Evolutionary conservation across 2,888 invertebrate species (phyloP), one percentile per base, ranked within the genome.

Genomic region (Eumacrocentrus americanus): DNA sequence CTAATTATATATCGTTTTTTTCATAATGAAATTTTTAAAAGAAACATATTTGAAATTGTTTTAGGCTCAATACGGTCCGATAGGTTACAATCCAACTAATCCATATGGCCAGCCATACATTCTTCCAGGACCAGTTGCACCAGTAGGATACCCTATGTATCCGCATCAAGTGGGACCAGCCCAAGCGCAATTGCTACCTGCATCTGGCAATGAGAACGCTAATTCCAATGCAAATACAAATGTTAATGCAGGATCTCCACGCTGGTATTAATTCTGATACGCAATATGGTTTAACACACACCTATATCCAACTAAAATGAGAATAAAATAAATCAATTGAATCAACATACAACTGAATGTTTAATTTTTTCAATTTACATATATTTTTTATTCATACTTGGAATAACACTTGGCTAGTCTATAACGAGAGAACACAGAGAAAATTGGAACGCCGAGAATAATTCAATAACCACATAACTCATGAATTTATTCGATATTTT

Each of bases 201-300:
- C n/a, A n/a, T n/a, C 34, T 35, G 25, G 44, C 29, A 40, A 20
- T 40, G 62, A 61, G 5, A 60, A 34, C 34, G 42, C 58, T 7
- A 65, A 61, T 60, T 42, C 65, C 12, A 65, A 65, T 40, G 46
- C 61, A 3, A 65, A 65, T 50, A 61, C 65, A 6, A 65, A 65
- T 22, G 54, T 63, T 16, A 65, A 65, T 42, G 34, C 20, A 16
- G 58, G 51, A 14, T 12, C 37, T 3, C 50, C 40, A 22, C 50
- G 51, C 16, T 63, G 55, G 56, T 52, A 40, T 37, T 61, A 46
- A 60, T 12, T 9, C 14, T 25, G 12, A 40, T 23, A n/a, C 9
- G 23, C 3, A n/a, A 40, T 14, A 38, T 38, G 23, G 16, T 22
- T 2, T 11, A 46, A 25, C 6, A 2, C n/a, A 12, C 12, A 40